phyloP scores from a whole-genome alignment of 2,888 invertebrate species.

The Auanema freiburgensis region DNA sequence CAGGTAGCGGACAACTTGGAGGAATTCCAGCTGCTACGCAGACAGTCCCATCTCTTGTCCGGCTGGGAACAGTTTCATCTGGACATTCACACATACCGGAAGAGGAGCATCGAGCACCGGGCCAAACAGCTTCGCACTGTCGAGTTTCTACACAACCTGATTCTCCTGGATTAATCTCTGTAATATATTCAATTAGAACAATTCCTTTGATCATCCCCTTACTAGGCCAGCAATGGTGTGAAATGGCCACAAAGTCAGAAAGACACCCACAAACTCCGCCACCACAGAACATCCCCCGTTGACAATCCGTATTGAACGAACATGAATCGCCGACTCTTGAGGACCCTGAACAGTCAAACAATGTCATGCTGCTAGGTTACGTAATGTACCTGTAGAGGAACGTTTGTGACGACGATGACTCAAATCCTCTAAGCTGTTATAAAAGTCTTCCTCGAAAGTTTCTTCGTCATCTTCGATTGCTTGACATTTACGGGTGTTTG shows the following conservation, averaged over 20 bases:
- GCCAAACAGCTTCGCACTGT: slow-evolving; percentile 62
- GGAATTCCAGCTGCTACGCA: slow-evolving; percentile 53
- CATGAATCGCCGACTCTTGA: slow-evolving; percentile 57
- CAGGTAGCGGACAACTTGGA: slow-evolving; percentile 57
- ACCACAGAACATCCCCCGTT: slow-evolving; percentile 60
- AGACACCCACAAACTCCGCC: slow-evolving; percentile 57
- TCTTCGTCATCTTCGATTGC: slow-evolving; percentile 24
- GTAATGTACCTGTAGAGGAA: slow-evolving; percentile 13
- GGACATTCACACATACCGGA: slow-evolving; percentile 60
- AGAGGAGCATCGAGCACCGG: slow-evolving; percentile 49
- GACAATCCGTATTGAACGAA: slow-evolving; percentile 59
- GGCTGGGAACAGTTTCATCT: slow-evolving; percentile 45
- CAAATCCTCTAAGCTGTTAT: too few relatives aligned
- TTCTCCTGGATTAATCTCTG: slow-evolving; percentile 61
- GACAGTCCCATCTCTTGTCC: slow-evolving; percentile 55
- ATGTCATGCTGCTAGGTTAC: neutral
- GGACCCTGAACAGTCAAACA: slow-evolving; percentile 30
- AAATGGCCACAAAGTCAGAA: slow-evolving; percentile 56
- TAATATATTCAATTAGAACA: slow-evolving; percentile 26
- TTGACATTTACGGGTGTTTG: slow-evolving; percentile 38
- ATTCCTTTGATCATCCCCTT: too few relatives aligned
- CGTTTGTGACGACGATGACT: slow-evolving; percentile 12
- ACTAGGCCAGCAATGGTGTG: slow-evolving; percentile 61
- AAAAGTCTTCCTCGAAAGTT: neutral
- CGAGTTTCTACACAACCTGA: slow-evolving; percentile 58